Base-by-base conservation (phyloP, 1,140 invertebrate species). In the Conopomorpha cramerella region DNA sequence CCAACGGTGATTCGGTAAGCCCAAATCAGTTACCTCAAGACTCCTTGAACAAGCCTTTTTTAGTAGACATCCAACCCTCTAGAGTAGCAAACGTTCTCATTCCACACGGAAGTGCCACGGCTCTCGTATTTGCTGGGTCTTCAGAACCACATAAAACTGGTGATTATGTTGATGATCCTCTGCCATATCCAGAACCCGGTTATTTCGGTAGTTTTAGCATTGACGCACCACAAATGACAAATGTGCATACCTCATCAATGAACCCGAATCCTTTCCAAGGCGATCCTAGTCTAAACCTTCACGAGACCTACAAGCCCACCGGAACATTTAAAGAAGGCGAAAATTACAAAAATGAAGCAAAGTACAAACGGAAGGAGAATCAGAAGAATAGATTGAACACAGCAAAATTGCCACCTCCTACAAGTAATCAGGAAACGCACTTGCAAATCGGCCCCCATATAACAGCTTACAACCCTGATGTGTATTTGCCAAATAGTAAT, bases 11-110 rank as follows among this genome's bases (percentile, higher is more conserved):
- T 36, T 71, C 67, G 12, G 49, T 65, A 16, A 48, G 74, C 37
- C 59, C 84, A 13, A 82, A 82, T 8, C 55, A 57, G n/a, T n/a
- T n/a, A n/a, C n/a, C n/a, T 37, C 32, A 51, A 11, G 66, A 85
- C 44, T 80, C 82, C 1, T 80, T 81, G 2, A 81, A 82, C 19
- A 84, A 87, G 54, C 86, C 86, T n/a, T 78, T 90, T 40, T 72
- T 90, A 43, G 87, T 90, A 1, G 87, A 90, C 49, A 86, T 90
- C 49, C 87, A 89, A 64, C 87, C 87, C 14, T 89, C 87, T 51
- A 86, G 88, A 76, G 85, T 89, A 2, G 87, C 87, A 8, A 89
- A 89, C 56, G 86, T 90, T 6, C 79, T 89, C n/a, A 89, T 90
- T 44, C 87, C 87, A 7, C 86, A 88, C 57, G 86, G 86, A 28